Evolutionary conservation across 2,113 vertebrate genomes (phyloP).

Genomic region (Cromileptes altivelis): DNA sequence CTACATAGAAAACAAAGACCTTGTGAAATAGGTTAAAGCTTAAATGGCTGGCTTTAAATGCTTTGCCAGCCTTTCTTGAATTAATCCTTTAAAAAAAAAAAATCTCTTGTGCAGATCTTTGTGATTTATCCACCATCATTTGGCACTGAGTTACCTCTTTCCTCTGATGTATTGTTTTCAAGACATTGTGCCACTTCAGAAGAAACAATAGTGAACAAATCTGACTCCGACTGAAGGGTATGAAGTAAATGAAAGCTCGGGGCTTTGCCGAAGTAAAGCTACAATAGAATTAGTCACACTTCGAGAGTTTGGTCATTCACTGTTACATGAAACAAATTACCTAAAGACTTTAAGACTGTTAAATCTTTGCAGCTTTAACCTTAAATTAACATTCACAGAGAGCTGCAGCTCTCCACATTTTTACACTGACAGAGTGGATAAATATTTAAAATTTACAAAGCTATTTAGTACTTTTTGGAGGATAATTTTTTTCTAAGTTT

Average conservation of each 20-base stretch:
- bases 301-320: conserved; percentile 65
- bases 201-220: conserved; percentile 36
- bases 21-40: conserved; percentile 51
- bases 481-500: conserved; percentile 48
- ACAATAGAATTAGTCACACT: conserved; percentile 75
- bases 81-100: conserved; percentile 36
- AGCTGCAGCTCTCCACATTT: conserved; percentile 53
- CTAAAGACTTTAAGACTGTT: conserved; percentile 86
- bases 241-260: conserved; percentile 50
- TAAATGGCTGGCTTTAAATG: conserved; percentile 48
- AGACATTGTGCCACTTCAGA: conserved; percentile 50
- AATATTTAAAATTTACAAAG: conserved; percentile 53
- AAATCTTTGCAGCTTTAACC: conserved; percentile 79
- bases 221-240: conserved; percentile 33
- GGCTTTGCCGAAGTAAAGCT: conserved; percentile 55
- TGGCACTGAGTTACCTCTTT: conserved; percentile 40
- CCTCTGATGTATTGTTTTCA: conserved; percentile 46
- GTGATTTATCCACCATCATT: conserved; percentile 42
- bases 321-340: conserved; percentile 77
- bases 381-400: conserved; percentile 66
- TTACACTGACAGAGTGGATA: conserved; percentile 51
- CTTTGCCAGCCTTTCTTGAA: conserved; percentile 43
- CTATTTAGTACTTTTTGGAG: conserved; percentile 41
- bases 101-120: conserved; percentile 51
- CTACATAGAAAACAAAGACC: conserved; percentile 34